Percentiles rank a stretch among this genome's conserved stretches.
Conservation (phyloP, 2,797 vertebrate species). For the Platyrinchus mystaceus region DNA sequence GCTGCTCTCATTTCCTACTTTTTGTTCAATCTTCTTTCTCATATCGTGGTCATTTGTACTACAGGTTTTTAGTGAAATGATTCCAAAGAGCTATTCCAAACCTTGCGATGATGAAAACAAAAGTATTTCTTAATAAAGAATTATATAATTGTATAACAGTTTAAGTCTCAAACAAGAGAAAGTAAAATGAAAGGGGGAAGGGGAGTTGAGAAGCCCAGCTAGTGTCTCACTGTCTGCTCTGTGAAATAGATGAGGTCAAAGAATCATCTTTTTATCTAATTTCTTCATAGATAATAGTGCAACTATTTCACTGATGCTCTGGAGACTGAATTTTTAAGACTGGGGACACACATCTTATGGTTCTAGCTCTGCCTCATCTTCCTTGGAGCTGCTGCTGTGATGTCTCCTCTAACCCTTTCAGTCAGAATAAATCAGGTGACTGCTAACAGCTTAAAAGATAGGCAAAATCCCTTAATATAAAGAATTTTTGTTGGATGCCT, state of each 20-base stretch:
- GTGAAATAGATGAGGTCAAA: not conserved
- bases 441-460: not conserved
- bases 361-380: not conserved
- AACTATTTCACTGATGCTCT: not conserved
- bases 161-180: not conserved
- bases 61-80: not conserved
- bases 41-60: not conserved
- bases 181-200: not conserved
- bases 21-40: not conserved
- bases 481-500: not conserved
- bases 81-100: not conserved
- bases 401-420: not conserved
- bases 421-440: not conserved
- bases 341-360: not conserved
- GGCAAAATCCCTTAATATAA: not conserved
- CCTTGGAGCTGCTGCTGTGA: not conserved
- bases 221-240: not conserved
- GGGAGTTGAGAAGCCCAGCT: not conserved
- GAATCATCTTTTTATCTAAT: not conserved
- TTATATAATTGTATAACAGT: not conserved
- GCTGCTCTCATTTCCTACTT: not conserved
- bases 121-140: not conserved
- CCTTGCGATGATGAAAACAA: not conserved
- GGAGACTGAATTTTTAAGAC: not conserved
- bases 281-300: not conserved